Percentiles rank a stretch among this genome's conserved stretches.
Conservation (phyloP, 35 echinoderm and acorn worm genomes). For the Patiria miniata region DNA sequence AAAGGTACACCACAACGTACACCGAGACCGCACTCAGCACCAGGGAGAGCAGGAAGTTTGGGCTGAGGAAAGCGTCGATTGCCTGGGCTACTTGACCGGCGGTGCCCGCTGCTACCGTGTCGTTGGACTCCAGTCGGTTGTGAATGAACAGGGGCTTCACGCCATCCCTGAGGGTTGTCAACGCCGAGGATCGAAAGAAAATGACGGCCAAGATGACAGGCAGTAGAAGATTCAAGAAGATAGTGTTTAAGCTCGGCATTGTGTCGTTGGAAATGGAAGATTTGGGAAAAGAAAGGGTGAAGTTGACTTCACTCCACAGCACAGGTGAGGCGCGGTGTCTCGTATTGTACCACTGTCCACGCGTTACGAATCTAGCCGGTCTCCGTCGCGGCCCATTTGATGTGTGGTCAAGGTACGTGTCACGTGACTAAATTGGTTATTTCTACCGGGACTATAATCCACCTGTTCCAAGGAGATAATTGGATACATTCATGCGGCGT, state of each 20-base stretch:
- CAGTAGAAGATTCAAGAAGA: not conserved
- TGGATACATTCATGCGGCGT: too few species aligned
- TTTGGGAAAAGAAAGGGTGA: too few species aligned
- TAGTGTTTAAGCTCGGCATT: not conserved
- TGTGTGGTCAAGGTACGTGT: too few species aligned
- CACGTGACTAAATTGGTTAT: too few species aligned
- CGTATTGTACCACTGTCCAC: too few species aligned
- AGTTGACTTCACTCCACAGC: too few species aligned
- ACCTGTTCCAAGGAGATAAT: too few species aligned
- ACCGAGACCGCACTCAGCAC: not conserved
- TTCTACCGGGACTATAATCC: too few species aligned
- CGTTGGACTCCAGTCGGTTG: not conserved
- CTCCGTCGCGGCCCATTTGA: too few species aligned
- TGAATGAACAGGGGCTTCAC: not conserved
- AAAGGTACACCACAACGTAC: not conserved
- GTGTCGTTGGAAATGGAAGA: too few species aligned
- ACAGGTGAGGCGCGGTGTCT: too few species aligned
- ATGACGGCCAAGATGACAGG: constrained; percentile 18
- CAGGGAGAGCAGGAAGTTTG: not conserved
- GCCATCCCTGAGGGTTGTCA: constrained; percentile 22
- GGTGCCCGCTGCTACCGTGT: not conserved
- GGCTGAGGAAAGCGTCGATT: not conserved
- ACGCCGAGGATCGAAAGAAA: not conserved
- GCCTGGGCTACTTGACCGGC: not conserved
- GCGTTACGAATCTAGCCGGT: too few species aligned